phyloP scores from a whole-genome alignment of 1,140 invertebrate genomes.

The Bombus fervidus region DNA sequence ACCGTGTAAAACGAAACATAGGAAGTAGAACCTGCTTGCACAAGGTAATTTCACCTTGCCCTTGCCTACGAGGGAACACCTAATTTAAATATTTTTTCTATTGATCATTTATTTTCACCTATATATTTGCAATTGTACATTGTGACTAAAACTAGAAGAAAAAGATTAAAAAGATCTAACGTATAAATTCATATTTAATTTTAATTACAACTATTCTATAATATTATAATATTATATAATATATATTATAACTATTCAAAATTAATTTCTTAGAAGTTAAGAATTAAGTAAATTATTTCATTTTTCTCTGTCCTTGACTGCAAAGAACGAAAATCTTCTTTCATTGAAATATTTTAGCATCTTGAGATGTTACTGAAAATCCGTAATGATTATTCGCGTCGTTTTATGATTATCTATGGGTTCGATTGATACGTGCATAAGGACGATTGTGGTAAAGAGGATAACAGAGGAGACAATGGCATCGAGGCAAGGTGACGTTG shows the following conservation, averaged over 20 bases:
- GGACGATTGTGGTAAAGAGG: conserved; percentile 32
- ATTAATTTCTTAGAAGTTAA: background rate
- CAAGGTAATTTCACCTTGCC: conserved; percentile 33
- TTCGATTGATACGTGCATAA: background rate
- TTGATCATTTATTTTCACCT: background rate
- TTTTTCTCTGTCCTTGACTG: too few species aligned
- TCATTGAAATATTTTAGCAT: background rate
- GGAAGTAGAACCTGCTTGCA: conserved; percentile 39
- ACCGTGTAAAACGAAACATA: conserved; percentile 40
- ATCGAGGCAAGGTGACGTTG: conserved; percentile 59
- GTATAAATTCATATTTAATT: background rate
- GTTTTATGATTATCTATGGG: background rate
- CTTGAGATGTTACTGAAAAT: background rate
- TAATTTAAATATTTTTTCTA: conserved; percentile 7
- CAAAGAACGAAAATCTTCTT: background rate
- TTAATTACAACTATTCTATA: too few species aligned
- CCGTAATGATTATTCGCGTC: conserved; percentile 10
- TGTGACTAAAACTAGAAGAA: background rate
- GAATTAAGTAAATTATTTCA: too few species aligned
- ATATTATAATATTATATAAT: too few species aligned
- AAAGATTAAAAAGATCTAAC: background rate
- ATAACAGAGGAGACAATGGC: conserved; percentile 42
- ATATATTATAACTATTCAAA: background rate
- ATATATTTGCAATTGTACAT: background rate
- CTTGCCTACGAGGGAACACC: background rate